Percentiles rank a stretch among this genome's conserved stretches.
These are phyloP conservation scores for Aurelia sp. DNA, from an alignment of 30 jellyfish, hydroid and myxozoan genomes.

Conservation along the genomic window DNA sequence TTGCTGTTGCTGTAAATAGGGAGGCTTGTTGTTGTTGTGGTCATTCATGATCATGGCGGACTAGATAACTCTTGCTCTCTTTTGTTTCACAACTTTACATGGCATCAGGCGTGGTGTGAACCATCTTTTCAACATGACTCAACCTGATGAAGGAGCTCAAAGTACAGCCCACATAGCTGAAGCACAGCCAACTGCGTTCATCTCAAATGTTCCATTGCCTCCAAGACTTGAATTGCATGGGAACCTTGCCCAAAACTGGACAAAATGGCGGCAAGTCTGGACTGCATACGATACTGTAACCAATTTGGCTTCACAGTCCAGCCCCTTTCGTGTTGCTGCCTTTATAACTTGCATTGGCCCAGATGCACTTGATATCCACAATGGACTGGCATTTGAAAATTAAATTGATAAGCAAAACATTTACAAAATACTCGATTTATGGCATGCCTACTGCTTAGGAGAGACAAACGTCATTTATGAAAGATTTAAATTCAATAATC, in stretches of 20 bases:
- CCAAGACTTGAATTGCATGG: slow-evolving; percentile 10
- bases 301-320: slow-evolving; percentile 14
- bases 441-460: background rate
- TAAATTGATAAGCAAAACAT: background rate
- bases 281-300: slow-evolving; percentile 9
- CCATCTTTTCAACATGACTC: no score
- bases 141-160: no score
- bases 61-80: no score
- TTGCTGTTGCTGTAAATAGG: no score
- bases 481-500: background rate
- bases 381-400: slow-evolving; percentile 10
- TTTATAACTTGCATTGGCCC: slow-evolving; percentile 11
- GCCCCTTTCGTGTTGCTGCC: slow-evolving; percentile 13
- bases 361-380: slow-evolving; percentile 26
- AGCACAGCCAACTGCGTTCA: slow-evolving; percentile 4
- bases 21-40: no score
- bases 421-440: slow-evolving; percentile 1
- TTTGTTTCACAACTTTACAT: no score
- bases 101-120: no score
- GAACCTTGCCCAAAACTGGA: slow-evolving; percentile 12
- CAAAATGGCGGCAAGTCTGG: slow-evolving; percentile 27
- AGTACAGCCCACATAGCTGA: slow-evolving; percentile 2
- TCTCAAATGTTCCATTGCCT: slow-evolving; percentile 16
- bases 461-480: no score
- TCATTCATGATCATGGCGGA: no score